Conservation (phyloP, 2,113 vertebrate genomes). For the Ctenodactylus gundi region DNA sequence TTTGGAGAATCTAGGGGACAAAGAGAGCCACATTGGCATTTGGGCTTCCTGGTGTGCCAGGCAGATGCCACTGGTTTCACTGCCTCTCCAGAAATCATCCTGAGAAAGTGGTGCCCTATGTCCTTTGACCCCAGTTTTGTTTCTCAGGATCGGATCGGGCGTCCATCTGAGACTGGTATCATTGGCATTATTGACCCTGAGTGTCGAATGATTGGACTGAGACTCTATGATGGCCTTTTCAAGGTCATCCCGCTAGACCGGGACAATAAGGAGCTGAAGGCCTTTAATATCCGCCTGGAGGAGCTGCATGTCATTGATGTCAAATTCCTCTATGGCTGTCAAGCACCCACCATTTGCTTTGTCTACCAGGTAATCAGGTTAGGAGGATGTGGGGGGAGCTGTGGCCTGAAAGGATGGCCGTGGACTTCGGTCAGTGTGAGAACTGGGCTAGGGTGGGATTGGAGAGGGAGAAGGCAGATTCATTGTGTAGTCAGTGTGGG, state of each 20-base stretch:
- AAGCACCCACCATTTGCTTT: constrained; percentile 98
- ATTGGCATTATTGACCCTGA: constrained; percentile 98
- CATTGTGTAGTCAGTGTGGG: not conserved
- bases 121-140: not conserved
- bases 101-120: not conserved
- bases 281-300: constrained; percentile 98
- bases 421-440: not conserved
- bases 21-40: not conserved
- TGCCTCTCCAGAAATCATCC: not conserved
- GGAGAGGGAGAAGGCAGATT: not conserved
- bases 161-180: constrained; percentile 97
- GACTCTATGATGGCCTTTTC: constrained; percentile 97
- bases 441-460: not conserved
- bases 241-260: constrained; percentile 97
- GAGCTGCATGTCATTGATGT: constrained; percentile 98
- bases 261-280: constrained; percentile 97
- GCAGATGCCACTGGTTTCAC: not conserved
- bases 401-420: fast-evolving
- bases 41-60: not conserved
- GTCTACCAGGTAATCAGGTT: constrained; percentile 93
- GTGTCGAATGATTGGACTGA: constrained; percentile 97
- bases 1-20: not conserved
- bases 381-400: not conserved
- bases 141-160: constrained; percentile 95
- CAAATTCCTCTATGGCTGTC: constrained; percentile 97